phyloP scores from a whole-genome alignment of 2,113 vertebrate species.

The Xiphophorus maculatus region DNA sequence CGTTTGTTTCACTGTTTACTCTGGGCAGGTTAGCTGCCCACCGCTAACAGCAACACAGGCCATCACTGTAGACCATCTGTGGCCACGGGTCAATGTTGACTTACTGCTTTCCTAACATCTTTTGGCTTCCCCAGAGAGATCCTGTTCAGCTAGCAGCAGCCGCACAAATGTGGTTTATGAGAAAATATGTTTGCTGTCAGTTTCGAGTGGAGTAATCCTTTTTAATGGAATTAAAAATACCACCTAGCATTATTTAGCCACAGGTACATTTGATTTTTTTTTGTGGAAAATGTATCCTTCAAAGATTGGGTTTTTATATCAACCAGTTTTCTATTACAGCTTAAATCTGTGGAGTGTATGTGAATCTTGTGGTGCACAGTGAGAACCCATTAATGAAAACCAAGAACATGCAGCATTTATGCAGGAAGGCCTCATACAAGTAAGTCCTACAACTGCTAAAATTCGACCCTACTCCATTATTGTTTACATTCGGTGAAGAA shows the following conservation, averaged over 20 bases:
- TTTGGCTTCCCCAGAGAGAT: constrained; percentile 37
- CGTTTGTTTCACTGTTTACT: constrained; percentile 73
- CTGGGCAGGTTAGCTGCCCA: constrained; percentile 38
- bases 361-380: too few relatives aligned
- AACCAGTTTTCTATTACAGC: not conserved
- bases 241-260: not conserved
- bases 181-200: constrained; percentile 4
- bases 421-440: too few relatives aligned
- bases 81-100: constrained; percentile 67
- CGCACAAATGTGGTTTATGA: constrained; percentile 19
- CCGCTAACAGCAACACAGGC: constrained; percentile 51
- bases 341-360: not conserved
- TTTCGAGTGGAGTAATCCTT: constrained; percentile 4
- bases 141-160: constrained; percentile 29
- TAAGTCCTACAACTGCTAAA: too few relatives aligned
- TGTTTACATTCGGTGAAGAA: too few relatives aligned
- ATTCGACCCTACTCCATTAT: too few relatives aligned
- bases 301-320: not conserved
- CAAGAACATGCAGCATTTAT: too few relatives aligned
- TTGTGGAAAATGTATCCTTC: not conserved
- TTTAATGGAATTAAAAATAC: not conserved
- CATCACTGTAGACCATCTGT: constrained; percentile 70
- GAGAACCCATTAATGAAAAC: too few relatives aligned
- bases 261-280: not conserved
- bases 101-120: constrained; percentile 60